Conservation (phyloP, 1,140 invertebrate genomes). For the Schlechtendalia chinensis region DNA sequence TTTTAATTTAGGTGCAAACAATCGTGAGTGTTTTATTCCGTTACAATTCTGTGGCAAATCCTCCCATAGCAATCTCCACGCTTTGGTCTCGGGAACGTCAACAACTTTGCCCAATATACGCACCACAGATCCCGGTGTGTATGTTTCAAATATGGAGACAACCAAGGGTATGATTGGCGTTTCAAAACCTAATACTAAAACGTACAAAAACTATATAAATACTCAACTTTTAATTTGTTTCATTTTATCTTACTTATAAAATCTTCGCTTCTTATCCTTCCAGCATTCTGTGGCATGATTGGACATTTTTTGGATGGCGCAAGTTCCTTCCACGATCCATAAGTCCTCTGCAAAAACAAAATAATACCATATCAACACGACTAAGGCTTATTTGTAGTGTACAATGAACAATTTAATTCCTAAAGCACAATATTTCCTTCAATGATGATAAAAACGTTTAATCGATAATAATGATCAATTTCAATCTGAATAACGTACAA, state of each 20-base stretch:
- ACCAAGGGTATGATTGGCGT: conserved; percentile 72
- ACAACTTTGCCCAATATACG: conserved; percentile 64
- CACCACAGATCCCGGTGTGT: conserved; percentile 83
- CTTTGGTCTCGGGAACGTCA: conserved; percentile 54
- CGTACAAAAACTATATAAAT: conserved; percentile 36
- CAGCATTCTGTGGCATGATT: conserved; percentile 73
- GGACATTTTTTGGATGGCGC: conserved; percentile 68
- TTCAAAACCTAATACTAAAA: conserved; percentile 71
- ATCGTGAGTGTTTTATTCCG: conserved; percentile 61
- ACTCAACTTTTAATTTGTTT: not conserved
- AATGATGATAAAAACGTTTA: too few species aligned
- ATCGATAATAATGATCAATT: too few species aligned
- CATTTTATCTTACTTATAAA: conserved; percentile 69
- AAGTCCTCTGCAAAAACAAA: conserved; percentile 69
- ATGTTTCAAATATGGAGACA: conserved; percentile 83
- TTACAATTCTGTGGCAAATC: conserved; percentile 65
- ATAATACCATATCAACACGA: too few species aligned
- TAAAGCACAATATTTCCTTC: too few species aligned
- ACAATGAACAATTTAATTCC: too few species aligned
- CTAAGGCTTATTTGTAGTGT: too few species aligned
- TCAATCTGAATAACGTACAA: too few species aligned
- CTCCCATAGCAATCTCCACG: conserved; percentile 79
- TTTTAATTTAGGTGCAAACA: conserved; percentile 73
- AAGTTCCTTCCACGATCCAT: conserved; percentile 84
- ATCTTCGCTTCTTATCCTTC: conserved; percentile 71